Percentiles rank a stretch among this genome's conserved stretches.
Evolutionary conservation across 2,888 invertebrate genomes (phyloP).

Genomic region (Stenurella melanura): DNA sequence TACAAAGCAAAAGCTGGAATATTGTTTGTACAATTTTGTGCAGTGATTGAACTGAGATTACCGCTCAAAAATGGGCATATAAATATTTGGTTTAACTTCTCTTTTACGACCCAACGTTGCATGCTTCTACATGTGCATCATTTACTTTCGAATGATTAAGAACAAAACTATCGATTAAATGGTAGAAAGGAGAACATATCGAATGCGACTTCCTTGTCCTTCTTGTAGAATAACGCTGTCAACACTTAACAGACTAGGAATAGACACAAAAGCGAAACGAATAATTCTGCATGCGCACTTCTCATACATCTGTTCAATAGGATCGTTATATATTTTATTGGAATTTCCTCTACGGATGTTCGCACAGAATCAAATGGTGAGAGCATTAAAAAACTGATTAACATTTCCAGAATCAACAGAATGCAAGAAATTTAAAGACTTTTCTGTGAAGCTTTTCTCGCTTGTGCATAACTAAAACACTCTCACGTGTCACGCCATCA

Average conservation of each 20-base stretch:
- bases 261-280: not conserved
- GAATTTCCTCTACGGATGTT: not conserved
- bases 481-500: not conserved
- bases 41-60: too few species aligned
- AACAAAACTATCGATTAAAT: not conserved
- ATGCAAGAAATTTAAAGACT: too few species aligned
- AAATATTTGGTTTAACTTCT: too few species aligned
- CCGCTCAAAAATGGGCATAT: too few species aligned
- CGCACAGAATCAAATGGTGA: too few species aligned
- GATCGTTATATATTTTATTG: not conserved
- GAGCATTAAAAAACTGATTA: too few species aligned
- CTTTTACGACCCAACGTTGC: too few species aligned
- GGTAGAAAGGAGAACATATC: not conserved
- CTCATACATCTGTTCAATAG: not conserved
- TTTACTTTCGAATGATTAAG: not conserved
- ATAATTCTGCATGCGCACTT: not conserved
- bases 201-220: not conserved
- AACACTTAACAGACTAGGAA: not conserved
- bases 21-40: too few species aligned
- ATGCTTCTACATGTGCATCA: not conserved
- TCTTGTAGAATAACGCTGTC: not conserved
- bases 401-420: too few species aligned
- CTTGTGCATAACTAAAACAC: slow-evolving; percentile 9
- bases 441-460: too few species aligned
- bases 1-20: too few species aligned